phyloP scores from a whole-genome alignment of 1,140 invertebrate genomes.

The Procambarus clarkii region DNA sequence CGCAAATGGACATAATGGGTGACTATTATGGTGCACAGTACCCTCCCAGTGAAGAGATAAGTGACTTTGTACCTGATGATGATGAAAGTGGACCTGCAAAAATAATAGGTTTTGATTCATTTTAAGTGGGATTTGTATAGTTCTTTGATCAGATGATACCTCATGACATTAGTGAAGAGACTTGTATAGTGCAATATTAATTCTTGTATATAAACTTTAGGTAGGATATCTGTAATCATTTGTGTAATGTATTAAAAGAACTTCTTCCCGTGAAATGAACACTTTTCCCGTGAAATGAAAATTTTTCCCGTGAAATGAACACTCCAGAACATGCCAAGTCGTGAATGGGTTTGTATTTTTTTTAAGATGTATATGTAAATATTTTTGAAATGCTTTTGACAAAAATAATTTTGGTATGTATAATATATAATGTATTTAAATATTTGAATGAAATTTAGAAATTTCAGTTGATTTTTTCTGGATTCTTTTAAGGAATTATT shows the following conservation, averaged over 20 bases:
- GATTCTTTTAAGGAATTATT: not conserved
- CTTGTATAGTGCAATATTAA: conserved; percentile 62
- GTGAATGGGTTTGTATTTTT: conserved; percentile 26
- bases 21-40: conserved; percentile 60
- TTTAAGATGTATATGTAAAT: conserved; percentile 18
- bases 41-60: conserved; percentile 62
- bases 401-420: conserved; percentile 3
- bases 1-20: conserved; percentile 58
- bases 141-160: conserved; percentile 48
- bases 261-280: conserved; percentile 31
- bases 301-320: conserved; percentile 30
- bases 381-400: conserved; percentile 14
- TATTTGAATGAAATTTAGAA: not conserved
- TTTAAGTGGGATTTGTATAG: conserved; percentile 58
- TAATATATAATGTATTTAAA: conserved; percentile 2
- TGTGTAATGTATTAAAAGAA: conserved; percentile 23
- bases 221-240: conserved; percentile 1
- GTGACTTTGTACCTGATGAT: conserved; percentile 64
- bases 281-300: conserved; percentile 28
- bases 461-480: not conserved
- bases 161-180: conserved; percentile 37
- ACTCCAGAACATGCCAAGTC: conserved; percentile 9
- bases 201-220: conserved; percentile 49
- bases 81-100: conserved; percentile 62
- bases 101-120: conserved; percentile 64